Base-by-base conservation (phyloP, 2,888 invertebrate genomes). In the Hydroisotoma schaefferi region DNA sequence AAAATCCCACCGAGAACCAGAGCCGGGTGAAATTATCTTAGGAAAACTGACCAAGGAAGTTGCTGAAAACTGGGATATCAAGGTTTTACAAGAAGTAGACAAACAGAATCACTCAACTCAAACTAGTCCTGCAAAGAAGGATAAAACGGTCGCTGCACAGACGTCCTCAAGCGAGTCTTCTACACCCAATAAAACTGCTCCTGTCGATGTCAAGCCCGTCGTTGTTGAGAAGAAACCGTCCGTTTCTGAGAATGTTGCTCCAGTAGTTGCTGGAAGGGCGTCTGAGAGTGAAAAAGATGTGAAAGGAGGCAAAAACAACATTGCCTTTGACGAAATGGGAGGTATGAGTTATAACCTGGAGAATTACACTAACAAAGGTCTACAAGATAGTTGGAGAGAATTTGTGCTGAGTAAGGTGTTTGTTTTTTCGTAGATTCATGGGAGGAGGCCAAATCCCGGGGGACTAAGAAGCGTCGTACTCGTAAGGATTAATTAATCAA, bases 361-460 rank as follows among this genome's bases (percentile, higher is more conserved):
- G 8, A 33, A 33, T 10, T 15, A 10, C 33, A 10, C 33, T 33
- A 15, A 6, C 33, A 10, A 10, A 33, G 6, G 33, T 6, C 33
- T 33, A 33, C 33, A 33, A 10, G 33, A 33, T 33, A 10, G 33
- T 33, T 33, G 15, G 20, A 4, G 25, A 52, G 37, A 4, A 6
- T 37, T 33, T 22, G 18, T 52, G 3, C 18, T 18, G 15, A 26
- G 28, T 49, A 6, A 4, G 6, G 4, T 10, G n/a, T n/a, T n/a
- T 4, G 20, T n/a, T 43, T 5, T 33, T 29, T 52, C 15, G 4
- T 76, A 87, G 87, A 87, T 77, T 80, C 83, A 28, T 88, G 87
- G 87, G 85, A 85, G 71, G 88, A 88, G 74, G 83, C 87, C 20
- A 87, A 87, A 76, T 81, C 81, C 61, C 80, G 70, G 27, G 73